These are phyloP conservation scores for Harpegnathos saltator DNA, from an alignment of 1,140 invertebrate species.

Conservation along the genomic window DNA sequence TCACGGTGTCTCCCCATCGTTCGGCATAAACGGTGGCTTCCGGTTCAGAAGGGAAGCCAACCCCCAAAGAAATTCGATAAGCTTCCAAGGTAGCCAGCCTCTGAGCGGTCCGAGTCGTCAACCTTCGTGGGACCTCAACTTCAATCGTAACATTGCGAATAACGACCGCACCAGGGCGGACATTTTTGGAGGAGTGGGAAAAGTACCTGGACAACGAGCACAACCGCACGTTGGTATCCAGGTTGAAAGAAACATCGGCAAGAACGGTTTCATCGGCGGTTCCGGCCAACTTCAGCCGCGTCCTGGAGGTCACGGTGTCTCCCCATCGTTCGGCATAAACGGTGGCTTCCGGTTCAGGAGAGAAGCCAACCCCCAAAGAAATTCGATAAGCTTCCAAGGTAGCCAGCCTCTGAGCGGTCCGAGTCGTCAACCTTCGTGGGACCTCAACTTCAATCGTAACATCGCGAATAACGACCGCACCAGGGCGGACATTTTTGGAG, in stretches of 20 bases:
- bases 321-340: not conserved
- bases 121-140: constrained; percentile 65
- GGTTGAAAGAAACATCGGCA: not conserved
- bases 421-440: too few relatives aligned
- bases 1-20: not conserved
- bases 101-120: constrained; percentile 65
- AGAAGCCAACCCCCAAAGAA: too few relatives aligned
- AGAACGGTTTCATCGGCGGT: not conserved
- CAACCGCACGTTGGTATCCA: not conserved
- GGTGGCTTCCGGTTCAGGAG: not conserved
- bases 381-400: too few relatives aligned
- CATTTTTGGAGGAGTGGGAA: too few relatives aligned
- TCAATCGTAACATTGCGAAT: constrained; percentile 54
- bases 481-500: constrained; percentile 55
- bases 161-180: constrained; percentile 15
- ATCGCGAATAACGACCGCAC: constrained; percentile 32
- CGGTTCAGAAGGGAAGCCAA: not conserved
- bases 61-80: constrained; percentile 37
- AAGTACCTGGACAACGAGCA: not conserved
- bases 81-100: constrained; percentile 38
- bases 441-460: too few relatives aligned
- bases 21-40: not conserved
- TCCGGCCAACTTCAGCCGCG: not conserved
- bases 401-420: too few relatives aligned
- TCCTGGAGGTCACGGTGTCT: not conserved